Base-by-base conservation (phyloP, 2,113 vertebrate species). In the Gulo gulo region DNA sequence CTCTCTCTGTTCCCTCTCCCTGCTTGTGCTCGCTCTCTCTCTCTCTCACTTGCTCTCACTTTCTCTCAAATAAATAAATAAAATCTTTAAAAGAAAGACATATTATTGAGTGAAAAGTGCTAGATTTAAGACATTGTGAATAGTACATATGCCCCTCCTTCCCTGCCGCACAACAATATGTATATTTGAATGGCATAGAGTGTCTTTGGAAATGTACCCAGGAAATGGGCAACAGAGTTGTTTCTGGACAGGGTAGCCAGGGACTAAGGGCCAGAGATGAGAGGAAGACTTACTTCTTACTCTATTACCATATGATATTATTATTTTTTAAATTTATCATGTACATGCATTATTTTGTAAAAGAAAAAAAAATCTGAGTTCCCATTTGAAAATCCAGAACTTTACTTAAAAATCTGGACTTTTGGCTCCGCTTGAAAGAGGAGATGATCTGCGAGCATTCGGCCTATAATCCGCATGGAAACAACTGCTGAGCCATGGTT, bases 291-390 rank as follows among this genome's bases (percentile, higher is more conserved):
- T 74, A 57, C 12, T 88, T 92, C 26, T 47, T 18, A 78, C 26
- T 47, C 29, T 47, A 61, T 88, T 52, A 74, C 4, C 20, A 55
- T 34, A 29, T 61, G 29, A 69, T 50, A 52, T 52, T 79, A 79
- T 52, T 79, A 52, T 50, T 45, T 76, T 45, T 2, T 16, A 76
- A 78, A 78, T 16, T 74, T 42, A 26, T 50, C 36, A 73, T 7
- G 8, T 21, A 23, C 47, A 24, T 50, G 23, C 29, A 91, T 50
- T 73, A 86, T 55, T 15, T 82, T 65, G 82, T 23, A 59, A 61
- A 61, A 23, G 67, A 98, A 85, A 98, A 98, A 71, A 98, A 85
- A 98, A 98, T 39, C 67, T 95, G 26, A 98, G 98, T 67, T 98
- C 98, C 42, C 36, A 92, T 85, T 98, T 97, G 86, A 94, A 95